Conservation (phyloP, 2,797 vertebrate species). For the Esox masquinongy region DNA sequence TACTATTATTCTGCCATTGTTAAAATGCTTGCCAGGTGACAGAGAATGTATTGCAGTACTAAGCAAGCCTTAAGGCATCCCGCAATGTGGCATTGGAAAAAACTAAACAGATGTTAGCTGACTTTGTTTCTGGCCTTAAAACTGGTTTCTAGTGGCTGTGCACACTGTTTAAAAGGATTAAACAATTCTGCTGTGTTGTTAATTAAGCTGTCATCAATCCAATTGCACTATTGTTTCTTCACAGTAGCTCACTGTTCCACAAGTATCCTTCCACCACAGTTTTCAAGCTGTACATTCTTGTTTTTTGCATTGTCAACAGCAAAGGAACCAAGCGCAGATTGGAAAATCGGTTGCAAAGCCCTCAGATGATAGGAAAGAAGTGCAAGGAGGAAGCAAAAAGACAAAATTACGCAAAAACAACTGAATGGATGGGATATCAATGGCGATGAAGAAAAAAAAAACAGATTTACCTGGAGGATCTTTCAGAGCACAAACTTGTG, state of each 20-base stretch:
- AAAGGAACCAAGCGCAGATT: slow-evolving; percentile 64
- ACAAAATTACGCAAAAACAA: slow-evolving; percentile 69
- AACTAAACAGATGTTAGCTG: slow-evolving; percentile 50
- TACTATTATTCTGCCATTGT: too few species aligned
- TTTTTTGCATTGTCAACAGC: slow-evolving; percentile 58
- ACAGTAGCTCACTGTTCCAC: slow-evolving; percentile 26
- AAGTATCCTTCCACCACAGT: slow-evolving; percentile 36
- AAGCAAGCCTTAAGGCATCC: slow-evolving; percentile 43
- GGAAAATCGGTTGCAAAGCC: slow-evolving; percentile 65
- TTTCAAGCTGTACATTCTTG: slow-evolving; percentile 53
- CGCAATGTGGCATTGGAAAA: slow-evolving; percentile 51
- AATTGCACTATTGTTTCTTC: slow-evolving; percentile 1
- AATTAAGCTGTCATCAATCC: not conserved
- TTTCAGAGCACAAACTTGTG: slow-evolving; percentile 72
- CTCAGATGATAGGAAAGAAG: slow-evolving; percentile 62
- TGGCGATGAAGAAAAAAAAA: slow-evolving; percentile 56
- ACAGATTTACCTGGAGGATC: slow-evolving; percentile 69
- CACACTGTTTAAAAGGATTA: slow-evolving; percentile 40
- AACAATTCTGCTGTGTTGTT: not conserved
- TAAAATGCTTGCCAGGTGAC: slow-evolving; percentile 34
- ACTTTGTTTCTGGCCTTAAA: slow-evolving; percentile 33
- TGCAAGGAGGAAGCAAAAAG: slow-evolving; percentile 63
- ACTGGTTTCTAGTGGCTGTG: slow-evolving; percentile 34
- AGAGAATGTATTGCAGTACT: slow-evolving; percentile 14
- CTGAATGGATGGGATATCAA: slow-evolving; percentile 65